Percentiles rank a stretch among this genome's conserved stretches.
Evolutionary conservation across 2,113 vertebrate genomes (phyloP).

Genomic region (Machaerirhynchus nigripectus): DNA sequence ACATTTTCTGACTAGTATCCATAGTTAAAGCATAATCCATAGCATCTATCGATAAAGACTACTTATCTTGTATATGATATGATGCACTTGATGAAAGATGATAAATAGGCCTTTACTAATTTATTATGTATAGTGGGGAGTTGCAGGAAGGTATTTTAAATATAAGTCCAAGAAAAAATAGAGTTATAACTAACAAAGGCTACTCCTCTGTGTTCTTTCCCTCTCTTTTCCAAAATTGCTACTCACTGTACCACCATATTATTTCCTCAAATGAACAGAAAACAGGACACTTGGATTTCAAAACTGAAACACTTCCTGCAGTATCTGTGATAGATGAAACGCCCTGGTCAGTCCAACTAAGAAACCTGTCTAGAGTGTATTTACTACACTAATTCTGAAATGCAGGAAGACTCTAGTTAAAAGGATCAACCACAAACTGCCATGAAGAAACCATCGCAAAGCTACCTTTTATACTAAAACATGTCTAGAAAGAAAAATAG

Average conservation of each 20-base stretch:
- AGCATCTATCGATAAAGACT: background rate
- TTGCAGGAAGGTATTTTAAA: background rate
- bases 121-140: background rate
- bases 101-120: background rate
- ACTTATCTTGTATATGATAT: background rate
- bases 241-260: background rate
- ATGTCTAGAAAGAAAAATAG: background rate
- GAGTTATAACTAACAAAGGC: background rate
- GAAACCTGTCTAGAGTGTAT: background rate
- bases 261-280: background rate
- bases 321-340: background rate
- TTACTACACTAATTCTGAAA: background rate
- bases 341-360: background rate
- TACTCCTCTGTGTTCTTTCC: background rate
- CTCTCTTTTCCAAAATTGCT: background rate
- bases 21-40: background rate
- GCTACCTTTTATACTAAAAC: background rate
- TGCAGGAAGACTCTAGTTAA: background rate
- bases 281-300: background rate
- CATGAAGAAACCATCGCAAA: background rate
- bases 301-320: background rate
- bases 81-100: background rate
- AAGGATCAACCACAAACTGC: background rate
- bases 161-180: background rate
- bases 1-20: background rate